Evolutionary conservation across 2,797 vertebrate species (phyloP).

Genomic region (Nannoperca australis): DNA sequence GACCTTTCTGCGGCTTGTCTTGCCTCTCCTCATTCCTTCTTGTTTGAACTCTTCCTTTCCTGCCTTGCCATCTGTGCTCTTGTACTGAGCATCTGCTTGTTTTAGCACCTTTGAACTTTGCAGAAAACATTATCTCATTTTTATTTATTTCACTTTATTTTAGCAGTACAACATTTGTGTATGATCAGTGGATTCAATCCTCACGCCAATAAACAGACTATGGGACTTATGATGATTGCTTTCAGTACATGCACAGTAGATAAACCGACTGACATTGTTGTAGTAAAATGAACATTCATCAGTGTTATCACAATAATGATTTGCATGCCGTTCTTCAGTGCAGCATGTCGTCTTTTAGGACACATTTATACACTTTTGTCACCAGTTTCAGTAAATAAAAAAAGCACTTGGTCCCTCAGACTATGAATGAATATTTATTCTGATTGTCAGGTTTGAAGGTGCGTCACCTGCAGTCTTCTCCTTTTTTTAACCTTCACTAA

Average conservation of each 20-base stretch:
- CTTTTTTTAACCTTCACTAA: slow-evolving; percentile 79
- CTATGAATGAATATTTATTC: slow-evolving; percentile 43
- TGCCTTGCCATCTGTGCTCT: slow-evolving; percentile 41
- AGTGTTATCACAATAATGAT: background rate
- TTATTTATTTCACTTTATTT: slow-evolving; percentile 12
- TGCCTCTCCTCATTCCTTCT: slow-evolving; percentile 25
- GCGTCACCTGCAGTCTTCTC: slow-evolving; percentile 56
- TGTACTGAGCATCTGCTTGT: slow-evolving; percentile 17
- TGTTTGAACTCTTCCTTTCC: slow-evolving; percentile 40
- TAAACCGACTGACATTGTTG: background rate
- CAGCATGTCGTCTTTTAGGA: background rate
- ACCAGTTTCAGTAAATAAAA: slow-evolving; percentile 26
- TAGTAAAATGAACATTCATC: background rate
- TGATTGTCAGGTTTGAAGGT: slow-evolving; percentile 49
- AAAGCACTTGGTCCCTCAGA: slow-evolving; percentile 13
- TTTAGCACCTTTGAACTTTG: slow-evolving; percentile 1
- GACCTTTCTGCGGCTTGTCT: slow-evolving; percentile 32
- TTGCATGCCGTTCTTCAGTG: slow-evolving; percentile 1
- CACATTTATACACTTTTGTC: slow-evolving; percentile 2
- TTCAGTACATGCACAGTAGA: background rate
- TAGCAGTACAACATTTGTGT: background rate
- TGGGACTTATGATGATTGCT: background rate
- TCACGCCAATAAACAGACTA: background rate
- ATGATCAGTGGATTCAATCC: background rate
- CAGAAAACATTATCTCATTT: background rate